Evolutionary conservation across 2,113 vertebrate species (phyloP).

Genomic region (Poeciliopsis prolifica): DNA sequence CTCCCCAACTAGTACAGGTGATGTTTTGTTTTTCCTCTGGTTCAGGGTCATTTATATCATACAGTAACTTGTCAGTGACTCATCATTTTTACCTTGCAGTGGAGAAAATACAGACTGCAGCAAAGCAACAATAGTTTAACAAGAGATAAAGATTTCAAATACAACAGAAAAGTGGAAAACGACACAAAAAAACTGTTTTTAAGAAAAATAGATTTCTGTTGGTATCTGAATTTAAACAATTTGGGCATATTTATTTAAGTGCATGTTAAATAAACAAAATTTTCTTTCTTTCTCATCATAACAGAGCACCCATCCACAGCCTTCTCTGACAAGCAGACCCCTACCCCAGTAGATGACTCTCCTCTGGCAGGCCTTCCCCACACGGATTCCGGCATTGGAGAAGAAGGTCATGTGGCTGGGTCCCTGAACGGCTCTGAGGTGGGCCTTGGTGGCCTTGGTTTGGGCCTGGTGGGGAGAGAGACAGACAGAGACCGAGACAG

Average conservation of each 20-base stretch:
- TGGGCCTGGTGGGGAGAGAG: constrained; percentile 75
- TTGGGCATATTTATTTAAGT: neutral
- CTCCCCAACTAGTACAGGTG: constrained; percentile 98
- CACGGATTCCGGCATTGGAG: constrained; percentile 97
- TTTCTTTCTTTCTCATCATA: constrained; percentile 22
- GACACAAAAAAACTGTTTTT: neutral
- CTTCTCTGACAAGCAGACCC: constrained; percentile 90
- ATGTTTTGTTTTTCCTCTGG: constrained; percentile 9
- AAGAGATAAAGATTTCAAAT: constrained; percentile 14
- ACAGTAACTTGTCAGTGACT: constrained; percentile 38
- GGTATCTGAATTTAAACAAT: neutral
- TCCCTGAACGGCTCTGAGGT: constrained; percentile 92
- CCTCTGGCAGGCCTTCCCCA: constrained; percentile 91
- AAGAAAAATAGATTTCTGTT: neutral
- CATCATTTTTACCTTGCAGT: neutral
- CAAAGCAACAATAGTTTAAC: constrained; percentile 34
- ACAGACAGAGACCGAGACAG: constrained; percentile 70
- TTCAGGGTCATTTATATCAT: constrained; percentile 1
- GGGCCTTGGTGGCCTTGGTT: constrained; percentile 77
- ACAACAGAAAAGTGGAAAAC: too few relatives aligned
- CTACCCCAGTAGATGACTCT: constrained; percentile 89
- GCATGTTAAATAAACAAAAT: neutral
- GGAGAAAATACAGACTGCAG: constrained; percentile 19
- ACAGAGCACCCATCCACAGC: constrained; percentile 88
- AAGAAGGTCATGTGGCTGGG: constrained; percentile 87